Evolutionary conservation across 92 coral and sea anemone genomes (phyloP).

Genomic region (Phenganax marumi): DNA sequence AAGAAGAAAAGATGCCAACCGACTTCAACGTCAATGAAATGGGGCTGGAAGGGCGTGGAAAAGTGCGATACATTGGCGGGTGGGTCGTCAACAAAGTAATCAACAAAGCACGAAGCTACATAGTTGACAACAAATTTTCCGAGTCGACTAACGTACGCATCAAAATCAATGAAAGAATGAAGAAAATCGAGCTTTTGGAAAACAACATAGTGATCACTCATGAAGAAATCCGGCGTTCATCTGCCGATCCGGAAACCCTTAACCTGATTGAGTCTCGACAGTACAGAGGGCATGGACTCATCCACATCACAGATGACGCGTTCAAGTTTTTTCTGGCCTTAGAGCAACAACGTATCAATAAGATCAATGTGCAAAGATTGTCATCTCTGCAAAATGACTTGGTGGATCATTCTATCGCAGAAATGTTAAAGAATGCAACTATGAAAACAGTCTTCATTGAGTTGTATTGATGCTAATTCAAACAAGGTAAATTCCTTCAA

Average conservation of each 20-base stretch:
- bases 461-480: neutral
- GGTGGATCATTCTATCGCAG: slow-evolving; percentile 16
- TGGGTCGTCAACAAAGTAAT: neutral
- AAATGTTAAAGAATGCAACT: slow-evolving; percentile 14
- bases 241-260: slow-evolving; percentile 8
- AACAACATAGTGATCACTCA: neutral
- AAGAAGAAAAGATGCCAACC: neutral
- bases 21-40: neutral
- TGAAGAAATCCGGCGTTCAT: neutral
- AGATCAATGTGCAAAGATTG: slow-evolving; percentile 28
- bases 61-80: neutral
- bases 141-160: neutral
- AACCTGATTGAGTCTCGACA: neutral
- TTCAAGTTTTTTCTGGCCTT: slow-evolving; percentile 33
- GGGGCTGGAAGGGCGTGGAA: slow-evolving; percentile 3
- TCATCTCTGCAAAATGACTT: slow-evolving; percentile 11
- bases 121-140: neutral
- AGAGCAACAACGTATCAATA: slow-evolving; percentile 39
- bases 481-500: too few relatives aligned
- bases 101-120: neutral
- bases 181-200: slow-evolving; percentile 1
- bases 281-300: slow-evolving; percentile 17
- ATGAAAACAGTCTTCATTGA: slow-evolving; percentile 6
- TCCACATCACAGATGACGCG: slow-evolving; percentile 40
- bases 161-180: neutral